These are phyloP conservation scores for Phaedon cochleariae DNA, from an alignment of 2,888 invertebrate species.

Conservation along the genomic window DNA sequence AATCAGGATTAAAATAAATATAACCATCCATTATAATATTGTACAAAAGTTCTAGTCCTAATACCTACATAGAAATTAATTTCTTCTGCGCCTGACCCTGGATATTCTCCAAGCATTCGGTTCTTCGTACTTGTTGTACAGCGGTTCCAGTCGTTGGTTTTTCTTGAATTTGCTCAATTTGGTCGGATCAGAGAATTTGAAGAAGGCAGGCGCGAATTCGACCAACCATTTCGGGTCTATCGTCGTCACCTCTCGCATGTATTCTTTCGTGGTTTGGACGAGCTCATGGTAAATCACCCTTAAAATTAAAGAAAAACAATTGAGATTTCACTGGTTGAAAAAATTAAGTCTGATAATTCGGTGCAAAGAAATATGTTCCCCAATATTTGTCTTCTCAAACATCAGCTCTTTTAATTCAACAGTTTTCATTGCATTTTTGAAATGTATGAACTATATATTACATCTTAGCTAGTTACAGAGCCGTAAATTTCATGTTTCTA, in stretches of 20 bases:
- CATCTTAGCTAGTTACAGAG: too few relatives aligned
- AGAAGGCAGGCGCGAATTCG: conserved; percentile 99
- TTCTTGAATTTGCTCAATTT: conserved; percentile 99
- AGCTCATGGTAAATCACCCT: conserved; percentile 98
- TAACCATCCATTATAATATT: too few relatives aligned
- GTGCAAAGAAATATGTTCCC: too few relatives aligned
- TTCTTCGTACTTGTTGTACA: conserved; percentile 99
- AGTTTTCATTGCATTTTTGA: too few relatives aligned
- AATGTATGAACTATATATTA: too few relatives aligned
- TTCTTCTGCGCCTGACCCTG: conserved; percentile 84
- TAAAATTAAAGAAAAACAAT: conserved; percentile 44
- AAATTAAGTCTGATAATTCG: too few relatives aligned
- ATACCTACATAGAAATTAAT: conserved; percentile 64
- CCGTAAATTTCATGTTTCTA: too few relatives aligned
- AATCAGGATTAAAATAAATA: too few relatives aligned
- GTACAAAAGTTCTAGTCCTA: too few relatives aligned
- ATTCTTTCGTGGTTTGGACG: conserved; percentile 98
- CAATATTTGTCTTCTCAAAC: too few relatives aligned
- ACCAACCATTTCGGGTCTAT: conserved; percentile 99
- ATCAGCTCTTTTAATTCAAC: too few relatives aligned
- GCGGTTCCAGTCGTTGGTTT: conserved; percentile 95
- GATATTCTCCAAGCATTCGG: conserved; percentile 99
- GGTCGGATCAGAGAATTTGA: conserved; percentile 98
- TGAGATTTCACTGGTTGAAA: too few relatives aligned
- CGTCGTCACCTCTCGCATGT: conserved; percentile 97